Evolutionary conservation across 2,888 invertebrate species (phyloP), one percentile per base, ranked within the genome.

Genomic region (Hyalella azteca): DNA sequence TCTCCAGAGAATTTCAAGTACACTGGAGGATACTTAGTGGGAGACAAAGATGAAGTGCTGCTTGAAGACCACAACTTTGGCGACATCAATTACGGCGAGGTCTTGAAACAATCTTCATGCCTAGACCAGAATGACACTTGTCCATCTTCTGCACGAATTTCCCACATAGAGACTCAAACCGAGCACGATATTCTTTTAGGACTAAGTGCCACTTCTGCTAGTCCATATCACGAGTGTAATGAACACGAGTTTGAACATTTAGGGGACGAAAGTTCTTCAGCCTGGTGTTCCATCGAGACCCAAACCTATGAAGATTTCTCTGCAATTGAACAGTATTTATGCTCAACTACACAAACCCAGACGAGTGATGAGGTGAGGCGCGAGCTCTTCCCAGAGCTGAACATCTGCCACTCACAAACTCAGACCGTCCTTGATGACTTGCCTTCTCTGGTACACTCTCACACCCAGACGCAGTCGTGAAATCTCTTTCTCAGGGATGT

Each of bases 261-360:
- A 19, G 36, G 36, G n/a, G 36, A 15, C 29, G 66, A 66, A 1
- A 36, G 29, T 36, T 36, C 66, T 19, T 66, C 66, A 19, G 26
- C 66, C 0, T 82, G 82, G 82, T 82, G 82, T 79, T 81, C 82
- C 5, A 81, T 79, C 75, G 83, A 83, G 77, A 83, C 83, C 5
- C 83, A 83, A 73, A 83, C 83, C 4, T 83, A 79, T 59, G 83
- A 83, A 77, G 80, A 83, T 40, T 83, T 83, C 48, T 83, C 83
- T 22, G 80, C 81, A 48, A 83, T 83, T 59, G 83, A 83, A 22
- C 83, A 81, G 36, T 83, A 78, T 76, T 79, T 83, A 76, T 79
- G 83, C 22, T 83, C 83, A 39, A 83, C 83, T 19, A 83, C 81
- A 29, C 83, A 83, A 22, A 83, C 83, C 13, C 83, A 83, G 32